These are phyloP conservation scores for Drosophila dives DNA, from an alignment of 2,888 invertebrate genomes.

Conservation along the genomic window DNA sequence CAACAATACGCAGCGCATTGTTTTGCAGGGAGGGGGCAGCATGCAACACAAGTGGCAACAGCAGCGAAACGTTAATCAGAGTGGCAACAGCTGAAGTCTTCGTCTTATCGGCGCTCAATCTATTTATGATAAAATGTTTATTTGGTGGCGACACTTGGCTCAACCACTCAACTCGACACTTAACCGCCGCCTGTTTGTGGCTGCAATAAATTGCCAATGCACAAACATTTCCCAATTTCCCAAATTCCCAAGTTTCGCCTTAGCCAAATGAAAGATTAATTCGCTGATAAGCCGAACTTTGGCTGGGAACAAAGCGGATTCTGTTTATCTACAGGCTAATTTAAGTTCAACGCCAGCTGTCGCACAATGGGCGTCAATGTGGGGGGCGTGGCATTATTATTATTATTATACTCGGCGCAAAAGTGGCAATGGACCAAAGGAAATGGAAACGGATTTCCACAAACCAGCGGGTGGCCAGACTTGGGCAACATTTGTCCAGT, in stretches of 20 bases:
- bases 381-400: slow-evolving; percentile 65
- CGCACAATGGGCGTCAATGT: slow-evolving; percentile 48
- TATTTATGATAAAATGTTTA: slow-evolving; percentile 81
- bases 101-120: slow-evolving; percentile 74
- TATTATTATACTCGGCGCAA: slow-evolving; percentile 73
- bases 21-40: slow-evolving; percentile 17
- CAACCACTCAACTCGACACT: slow-evolving; percentile 21
- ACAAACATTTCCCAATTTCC: slow-evolving; percentile 23
- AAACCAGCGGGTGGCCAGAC: background rate
- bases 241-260: slow-evolving; percentile 66
- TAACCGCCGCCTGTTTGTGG: slow-evolving; percentile 40
- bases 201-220: slow-evolving; percentile 73
- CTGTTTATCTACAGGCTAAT: slow-evolving; percentile 73
- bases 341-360: slow-evolving; percentile 80
- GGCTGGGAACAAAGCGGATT: slow-evolving; percentile 68
- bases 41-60: slow-evolving; percentile 9
- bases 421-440: slow-evolving; percentile 52
- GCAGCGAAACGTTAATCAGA: slow-evolving; percentile 66
- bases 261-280: slow-evolving; percentile 78
- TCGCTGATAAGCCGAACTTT: slow-evolving; percentile 73
- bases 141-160: slow-evolving; percentile 58
- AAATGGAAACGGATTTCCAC: slow-evolving; percentile 7
- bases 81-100: slow-evolving; percentile 24
- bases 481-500: slow-evolving; percentile 70
- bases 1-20: slow-evolving; percentile 64